Percentiles rank a stretch among this genome's conserved stretches.
phyloP scores from a whole-genome alignment of 2,113 vertebrate genomes.

The Macroglossus sobrinus region DNA sequence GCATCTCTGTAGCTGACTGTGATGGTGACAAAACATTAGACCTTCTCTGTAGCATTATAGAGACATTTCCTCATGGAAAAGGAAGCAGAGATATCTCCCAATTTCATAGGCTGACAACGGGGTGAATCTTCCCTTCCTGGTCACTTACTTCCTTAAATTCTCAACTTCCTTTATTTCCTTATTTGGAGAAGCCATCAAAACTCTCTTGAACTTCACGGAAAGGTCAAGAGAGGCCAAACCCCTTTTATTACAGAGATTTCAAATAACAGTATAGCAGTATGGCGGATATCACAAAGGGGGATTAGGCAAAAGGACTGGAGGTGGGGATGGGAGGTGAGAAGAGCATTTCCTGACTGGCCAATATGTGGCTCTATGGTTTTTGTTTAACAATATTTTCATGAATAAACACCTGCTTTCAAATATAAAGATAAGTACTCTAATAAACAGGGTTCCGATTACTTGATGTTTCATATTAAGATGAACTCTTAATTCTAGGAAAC shows the following conservation, averaged over 20 bases:
- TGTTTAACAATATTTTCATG: not conserved
- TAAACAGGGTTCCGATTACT: not conserved
- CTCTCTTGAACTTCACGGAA: not conserved
- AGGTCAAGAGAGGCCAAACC: not conserved
- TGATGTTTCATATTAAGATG: not conserved
- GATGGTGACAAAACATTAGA: not conserved
- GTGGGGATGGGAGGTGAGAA: not conserved
- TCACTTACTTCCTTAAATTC: not conserved
- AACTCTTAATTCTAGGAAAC: conserved; percentile 5
- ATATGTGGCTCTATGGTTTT: not conserved
- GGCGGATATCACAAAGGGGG: not conserved
- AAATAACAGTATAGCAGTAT: not conserved
- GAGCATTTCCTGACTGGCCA: not conserved
- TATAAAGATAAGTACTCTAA: not conserved
- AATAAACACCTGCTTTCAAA: not conserved
- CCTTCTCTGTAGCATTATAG: not conserved
- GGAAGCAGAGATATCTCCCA: not conserved
- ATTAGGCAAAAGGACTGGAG: not conserved
- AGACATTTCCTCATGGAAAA: not conserved
- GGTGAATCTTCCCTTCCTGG: not conserved
- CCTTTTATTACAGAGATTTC: not conserved
- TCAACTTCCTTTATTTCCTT: not conserved
- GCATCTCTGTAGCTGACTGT: not conserved
- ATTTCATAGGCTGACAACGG: not conserved
- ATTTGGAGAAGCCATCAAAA: not conserved